A percentile compares a stretch with the other conserved stretches of the same genome.
These are phyloP conservation scores for Penaeus japonicus DNA, from an alignment of 1,140 invertebrate species.

Conservation along the genomic window DNA sequence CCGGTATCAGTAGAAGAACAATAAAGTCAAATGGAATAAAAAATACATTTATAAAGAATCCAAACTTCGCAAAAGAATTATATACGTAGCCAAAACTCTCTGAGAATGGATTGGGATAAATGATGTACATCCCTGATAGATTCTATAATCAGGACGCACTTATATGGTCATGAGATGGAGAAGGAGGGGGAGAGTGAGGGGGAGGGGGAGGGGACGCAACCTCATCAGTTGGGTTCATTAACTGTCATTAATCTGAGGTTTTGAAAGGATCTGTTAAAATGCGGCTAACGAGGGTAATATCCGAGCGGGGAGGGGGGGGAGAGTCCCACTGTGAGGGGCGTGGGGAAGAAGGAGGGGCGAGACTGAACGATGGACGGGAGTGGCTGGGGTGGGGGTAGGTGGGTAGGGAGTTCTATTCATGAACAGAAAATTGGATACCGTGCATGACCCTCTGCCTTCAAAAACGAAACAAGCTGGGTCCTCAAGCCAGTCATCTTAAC, in stretches of 20 bases:
- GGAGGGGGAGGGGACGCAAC: not conserved
- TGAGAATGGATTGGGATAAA: no score
- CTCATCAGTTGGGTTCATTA: conserved; percentile 13
- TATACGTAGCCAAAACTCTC: no score
- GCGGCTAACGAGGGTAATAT: not conserved
- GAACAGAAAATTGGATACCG: not conserved
- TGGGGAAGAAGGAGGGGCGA: not conserved
- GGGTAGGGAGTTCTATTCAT: not conserved
- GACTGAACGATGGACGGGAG: not conserved
- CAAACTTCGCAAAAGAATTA: no score
- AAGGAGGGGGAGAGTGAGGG: not conserved
- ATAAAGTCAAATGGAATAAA: no score
- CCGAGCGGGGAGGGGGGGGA: not conserved
- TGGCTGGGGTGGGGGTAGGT: not conserved
- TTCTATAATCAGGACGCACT: no score
- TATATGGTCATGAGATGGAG: no score
- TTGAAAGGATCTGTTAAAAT: not conserved
- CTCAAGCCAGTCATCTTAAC: no score
- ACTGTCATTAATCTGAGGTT: not conserved
- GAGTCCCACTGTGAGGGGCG: not conserved
- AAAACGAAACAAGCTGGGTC: no score
- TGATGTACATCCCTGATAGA: no score
- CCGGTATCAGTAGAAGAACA: no score
- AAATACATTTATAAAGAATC: no score
- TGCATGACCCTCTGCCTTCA: no score